These are phyloP conservation scores for Astyanax mexicanus DNA, from an alignment of 2,797 vertebrate species.

Conservation along the genomic window DNA sequence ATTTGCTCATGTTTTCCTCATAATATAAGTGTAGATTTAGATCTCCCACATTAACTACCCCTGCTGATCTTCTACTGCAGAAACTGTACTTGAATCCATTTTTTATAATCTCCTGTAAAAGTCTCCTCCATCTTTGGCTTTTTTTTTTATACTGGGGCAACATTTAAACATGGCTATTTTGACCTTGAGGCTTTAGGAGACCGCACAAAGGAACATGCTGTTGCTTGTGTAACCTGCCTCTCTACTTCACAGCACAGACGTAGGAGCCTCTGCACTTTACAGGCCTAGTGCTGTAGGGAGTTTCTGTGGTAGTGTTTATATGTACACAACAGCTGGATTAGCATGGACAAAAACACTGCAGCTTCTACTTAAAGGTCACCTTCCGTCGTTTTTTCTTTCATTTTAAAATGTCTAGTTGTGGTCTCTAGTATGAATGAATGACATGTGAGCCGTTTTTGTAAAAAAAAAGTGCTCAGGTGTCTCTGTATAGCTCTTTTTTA, in stretches of 20 bases:
- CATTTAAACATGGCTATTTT: constrained; percentile 27
- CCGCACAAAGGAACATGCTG: no score
- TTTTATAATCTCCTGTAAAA: constrained; percentile 6
- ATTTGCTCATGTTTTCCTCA: no score
- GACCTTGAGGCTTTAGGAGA: constrained; percentile 14
- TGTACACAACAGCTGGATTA: background rate
- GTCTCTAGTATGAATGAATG: no score
- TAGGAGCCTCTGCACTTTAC: constrained; percentile 2
- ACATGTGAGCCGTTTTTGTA: no score
- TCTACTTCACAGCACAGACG: constrained; percentile 39
- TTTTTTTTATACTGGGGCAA: background rate
- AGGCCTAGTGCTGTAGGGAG: background rate
- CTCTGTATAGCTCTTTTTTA: no score
- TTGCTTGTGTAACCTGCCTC: constrained; percentile 28
- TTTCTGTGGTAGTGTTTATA: background rate
- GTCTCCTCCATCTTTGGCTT: background rate
- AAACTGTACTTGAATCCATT: constrained; percentile 2
- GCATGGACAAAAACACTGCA: background rate
- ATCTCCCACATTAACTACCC: background rate
- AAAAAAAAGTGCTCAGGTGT: no score
- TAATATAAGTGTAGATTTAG: background rate
- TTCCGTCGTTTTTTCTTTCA: no score
- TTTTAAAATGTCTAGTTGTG: no score
- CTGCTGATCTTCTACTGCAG: constrained; percentile 12
- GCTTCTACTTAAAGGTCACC: no score